phyloP scores from a whole-genome alignment of 2,888 invertebrate species.

The Odontothrips loti region DNA sequence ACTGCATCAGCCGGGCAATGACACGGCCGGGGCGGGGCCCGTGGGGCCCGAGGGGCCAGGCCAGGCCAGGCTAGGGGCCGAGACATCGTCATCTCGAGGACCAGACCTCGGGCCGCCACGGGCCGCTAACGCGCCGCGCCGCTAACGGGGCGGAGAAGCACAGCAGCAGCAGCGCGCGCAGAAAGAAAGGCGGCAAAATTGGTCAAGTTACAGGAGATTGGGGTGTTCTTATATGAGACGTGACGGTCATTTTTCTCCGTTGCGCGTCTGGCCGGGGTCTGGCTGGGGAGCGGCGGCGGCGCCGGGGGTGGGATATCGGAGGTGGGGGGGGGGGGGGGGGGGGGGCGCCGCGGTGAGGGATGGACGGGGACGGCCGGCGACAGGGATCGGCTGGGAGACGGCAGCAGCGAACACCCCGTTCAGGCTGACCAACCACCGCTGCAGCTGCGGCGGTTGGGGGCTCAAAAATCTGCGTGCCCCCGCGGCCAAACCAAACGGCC shows the following conservation, averaged over 20 bases:
- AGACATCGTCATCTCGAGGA: neutral
- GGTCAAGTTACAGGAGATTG: conserved; percentile 26
- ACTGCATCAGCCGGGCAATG: too few relatives aligned
- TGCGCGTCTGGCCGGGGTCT: neutral
- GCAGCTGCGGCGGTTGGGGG: too few relatives aligned
- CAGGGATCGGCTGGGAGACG: too few relatives aligned
- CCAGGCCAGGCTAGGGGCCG: neutral
- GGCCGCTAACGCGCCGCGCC: neutral
- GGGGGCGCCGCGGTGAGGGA: neutral
- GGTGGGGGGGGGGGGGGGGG: neutral
- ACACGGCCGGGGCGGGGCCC: too few relatives aligned
- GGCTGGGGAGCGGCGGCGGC: neutral
- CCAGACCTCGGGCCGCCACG: neutral
- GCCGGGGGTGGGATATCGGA: neutral
- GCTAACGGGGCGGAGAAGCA: too few relatives aligned
- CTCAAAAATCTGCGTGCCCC: too few relatives aligned
- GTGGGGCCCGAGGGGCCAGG: too few relatives aligned
- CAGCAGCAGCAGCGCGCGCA: neutral
- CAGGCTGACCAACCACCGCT: too few relatives aligned
- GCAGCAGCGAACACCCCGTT: too few relatives aligned
- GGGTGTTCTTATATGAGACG: conserved; percentile 20
- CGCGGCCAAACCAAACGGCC: too few relatives aligned
- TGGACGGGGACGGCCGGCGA: too few relatives aligned
- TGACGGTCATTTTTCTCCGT: conserved; percentile 17
- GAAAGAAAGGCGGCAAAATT: neutral